Percentiles rank a stretch among this genome's conserved stretches.
Conservation (phyloP, 2,113 vertebrate genomes). For the Cottus gobio region DNA sequence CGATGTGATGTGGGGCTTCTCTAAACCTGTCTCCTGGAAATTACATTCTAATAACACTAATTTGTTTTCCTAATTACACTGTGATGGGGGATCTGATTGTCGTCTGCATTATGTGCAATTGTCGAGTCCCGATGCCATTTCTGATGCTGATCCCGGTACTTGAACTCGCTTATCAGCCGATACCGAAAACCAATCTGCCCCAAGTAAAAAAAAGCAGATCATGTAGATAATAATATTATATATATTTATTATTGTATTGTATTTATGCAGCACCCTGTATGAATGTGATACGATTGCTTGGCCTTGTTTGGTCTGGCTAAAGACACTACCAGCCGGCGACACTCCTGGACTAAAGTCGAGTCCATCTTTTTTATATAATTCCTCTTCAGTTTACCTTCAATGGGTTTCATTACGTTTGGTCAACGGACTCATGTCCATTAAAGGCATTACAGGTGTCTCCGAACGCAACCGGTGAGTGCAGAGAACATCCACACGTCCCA, state of each 20-base stretch:
- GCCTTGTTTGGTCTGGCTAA: too few species aligned
- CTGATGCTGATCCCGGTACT: neutral
- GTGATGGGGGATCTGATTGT: neutral
- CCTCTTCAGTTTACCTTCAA: neutral
- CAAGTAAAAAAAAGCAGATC: too few species aligned
- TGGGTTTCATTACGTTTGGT: neutral
- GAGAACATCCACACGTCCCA: neutral
- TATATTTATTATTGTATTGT: too few species aligned
- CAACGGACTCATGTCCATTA: neutral
- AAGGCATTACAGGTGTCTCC: neutral
- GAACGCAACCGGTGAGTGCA: neutral
- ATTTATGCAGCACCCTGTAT: too few species aligned
- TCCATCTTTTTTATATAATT: neutral
- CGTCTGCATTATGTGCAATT: neutral
- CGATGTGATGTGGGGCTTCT: neutral
- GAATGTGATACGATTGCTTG: too few species aligned
- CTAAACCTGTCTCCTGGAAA: neutral
- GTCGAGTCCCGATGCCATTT: neutral
- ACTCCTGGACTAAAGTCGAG: too few species aligned
- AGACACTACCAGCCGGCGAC: too few species aligned
- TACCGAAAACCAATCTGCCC: neutral
- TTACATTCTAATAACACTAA: neutral
- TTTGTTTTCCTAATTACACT: neutral
- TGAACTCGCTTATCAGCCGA: neutral
- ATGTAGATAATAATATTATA: too few species aligned